phyloP scores from a whole-genome alignment of 2,797 vertebrate species.

The Apodemus agrarius region DNA sequence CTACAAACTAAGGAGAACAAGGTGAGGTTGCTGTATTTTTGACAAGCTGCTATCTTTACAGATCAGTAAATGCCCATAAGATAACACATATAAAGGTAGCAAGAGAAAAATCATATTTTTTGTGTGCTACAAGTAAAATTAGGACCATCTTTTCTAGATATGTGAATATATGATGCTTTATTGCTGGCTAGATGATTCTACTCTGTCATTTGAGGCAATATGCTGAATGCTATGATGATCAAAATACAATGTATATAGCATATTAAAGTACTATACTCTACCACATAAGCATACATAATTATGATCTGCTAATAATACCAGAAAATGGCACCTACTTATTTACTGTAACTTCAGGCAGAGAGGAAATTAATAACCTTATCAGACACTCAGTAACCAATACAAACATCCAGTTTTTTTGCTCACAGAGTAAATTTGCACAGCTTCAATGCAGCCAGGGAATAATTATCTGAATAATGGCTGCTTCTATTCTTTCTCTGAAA shows the following conservation, averaged over 20 bases:
- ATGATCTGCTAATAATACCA: background rate
- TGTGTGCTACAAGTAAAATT: background rate
- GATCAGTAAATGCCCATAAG: conserved; percentile 6
- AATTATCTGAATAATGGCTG: background rate
- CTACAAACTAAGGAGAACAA: background rate
- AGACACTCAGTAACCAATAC: no score
- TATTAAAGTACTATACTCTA: background rate
- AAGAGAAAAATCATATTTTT: background rate
- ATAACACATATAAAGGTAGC: background rate
- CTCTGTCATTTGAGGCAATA: background rate
- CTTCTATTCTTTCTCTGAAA: background rate
- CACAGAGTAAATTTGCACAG: accelerated
- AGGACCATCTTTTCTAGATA: background rate
- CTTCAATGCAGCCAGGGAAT: accelerated
- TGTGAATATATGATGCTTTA: background rate
- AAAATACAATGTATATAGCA: background rate
- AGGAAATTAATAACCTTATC: background rate
- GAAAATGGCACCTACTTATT: background rate
- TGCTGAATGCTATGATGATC: background rate
- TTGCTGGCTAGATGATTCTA: background rate
- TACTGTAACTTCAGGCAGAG: background rate
- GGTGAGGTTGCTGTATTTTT: background rate
- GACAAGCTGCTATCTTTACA: conserved; percentile 18
- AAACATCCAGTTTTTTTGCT: accelerated
- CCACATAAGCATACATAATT: background rate